Base-by-base conservation (phyloP, 2,888 invertebrate genomes). In the Temnothorax rugatulus region DNA sequence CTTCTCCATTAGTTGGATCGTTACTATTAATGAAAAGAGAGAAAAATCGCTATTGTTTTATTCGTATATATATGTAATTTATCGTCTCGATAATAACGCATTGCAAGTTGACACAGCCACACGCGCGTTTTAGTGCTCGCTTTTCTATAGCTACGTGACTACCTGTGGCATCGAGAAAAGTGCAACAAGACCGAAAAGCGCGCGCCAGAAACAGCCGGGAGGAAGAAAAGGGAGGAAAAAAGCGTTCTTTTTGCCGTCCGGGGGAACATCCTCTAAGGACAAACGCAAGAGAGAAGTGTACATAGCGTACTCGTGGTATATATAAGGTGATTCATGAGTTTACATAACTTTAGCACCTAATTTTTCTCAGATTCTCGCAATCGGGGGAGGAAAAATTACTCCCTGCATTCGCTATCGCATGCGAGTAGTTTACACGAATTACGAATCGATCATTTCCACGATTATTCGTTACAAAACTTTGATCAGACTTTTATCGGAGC, bases 141-240 rank as follows among this genome's bases (percentile, higher is more conserved):
- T 47, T 59, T 79, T 59, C 73, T 71, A 71, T 79, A 57, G 71
- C 21, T 84, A 89, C 79, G 88, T 87, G 85, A 90, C 89, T 90
- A 89, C 91, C 90, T 90, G 91, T 90, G 82, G 88, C 91, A 84
- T 79, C 89, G 83, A 63, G 84, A 89, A 90, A 89, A 90, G 79
- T 84, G 83, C 74, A 76, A 61, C 52, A 50, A 64, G 90, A 83
- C 81, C 86, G 86, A 82, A 86, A 90, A 89, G 81, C 82, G 86
- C 84, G 84, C 54, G 50, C 81, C 66, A 81, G 82, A 34, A 69
- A 61, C 34, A 50, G 41, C 50, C 21, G 57, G n/a, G 74, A 25
- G 63, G 34, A 57, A 47, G 52, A 57, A 82, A 77, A 61, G 76
- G 15, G 50, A 4, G 57, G 38, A 50, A 25, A 44, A 82, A 38